A percentile compares a stretch with the other conserved stretches of the same genome.
These are phyloP conservation scores for Sepioteuthis lessoniana DNA, from an alignment of 2,888 invertebrate genomes.

Conservation along the genomic window DNA sequence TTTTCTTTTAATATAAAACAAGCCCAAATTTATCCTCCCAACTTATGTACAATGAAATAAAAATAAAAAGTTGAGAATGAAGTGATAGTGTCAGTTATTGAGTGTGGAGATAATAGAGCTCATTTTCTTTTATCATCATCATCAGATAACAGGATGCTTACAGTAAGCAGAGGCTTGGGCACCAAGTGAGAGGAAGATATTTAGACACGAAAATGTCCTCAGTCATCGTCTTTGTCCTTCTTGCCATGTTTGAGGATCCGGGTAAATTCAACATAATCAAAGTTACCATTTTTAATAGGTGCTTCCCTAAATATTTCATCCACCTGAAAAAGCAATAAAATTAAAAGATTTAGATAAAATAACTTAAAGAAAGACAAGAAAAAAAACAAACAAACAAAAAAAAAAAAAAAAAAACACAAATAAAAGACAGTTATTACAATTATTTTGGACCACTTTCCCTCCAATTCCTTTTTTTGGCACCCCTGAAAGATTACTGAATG, in stretches of 20 bases:
- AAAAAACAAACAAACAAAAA: too few species aligned
- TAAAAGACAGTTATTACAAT: too few species aligned
- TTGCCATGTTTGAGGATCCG: slow-evolving; percentile 99
- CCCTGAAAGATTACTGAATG: too few species aligned
- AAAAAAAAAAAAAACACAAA: too few species aligned
- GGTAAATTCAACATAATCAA: slow-evolving; percentile 98
- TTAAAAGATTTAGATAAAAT: not conserved
- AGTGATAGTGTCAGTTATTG: not conserved
- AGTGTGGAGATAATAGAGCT: not conserved
- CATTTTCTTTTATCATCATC: not conserved
- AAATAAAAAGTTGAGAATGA: slow-evolving; percentile 14
- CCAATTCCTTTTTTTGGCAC: too few species aligned
- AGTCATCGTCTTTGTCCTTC: slow-evolving; percentile 81
- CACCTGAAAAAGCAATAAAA: slow-evolving; percentile 77
- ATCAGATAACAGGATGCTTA: slow-evolving; percentile 39
- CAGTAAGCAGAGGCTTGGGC: slow-evolving; percentile 42
- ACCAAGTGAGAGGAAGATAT: slow-evolving; percentile 40
- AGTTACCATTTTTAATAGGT: slow-evolving; percentile 92
- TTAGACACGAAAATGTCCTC: not conserved
- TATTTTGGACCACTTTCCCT: too few species aligned
- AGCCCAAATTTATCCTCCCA: slow-evolving; percentile 33
- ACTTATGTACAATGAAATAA: slow-evolving; percentile 13
- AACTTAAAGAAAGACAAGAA: too few species aligned
- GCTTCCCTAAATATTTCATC: slow-evolving; percentile 99
- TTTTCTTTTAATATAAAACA: not conserved